Base-by-base conservation (phyloP, 1,140 invertebrate species). In the Aphis craccivora region DNA sequence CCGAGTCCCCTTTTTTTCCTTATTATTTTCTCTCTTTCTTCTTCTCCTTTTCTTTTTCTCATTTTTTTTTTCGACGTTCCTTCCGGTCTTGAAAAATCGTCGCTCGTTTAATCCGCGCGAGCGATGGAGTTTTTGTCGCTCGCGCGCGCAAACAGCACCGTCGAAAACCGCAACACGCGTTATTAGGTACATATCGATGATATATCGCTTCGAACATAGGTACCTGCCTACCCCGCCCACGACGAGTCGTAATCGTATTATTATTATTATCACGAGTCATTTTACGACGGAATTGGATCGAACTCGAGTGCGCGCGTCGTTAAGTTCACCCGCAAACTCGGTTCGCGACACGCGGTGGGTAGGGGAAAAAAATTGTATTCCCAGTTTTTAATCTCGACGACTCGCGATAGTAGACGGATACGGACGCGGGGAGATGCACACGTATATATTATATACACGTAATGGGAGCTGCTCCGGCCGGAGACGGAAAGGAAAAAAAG, bases 221-320 rank as follows among this genome's bases (percentile, higher is more conserved):
- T 14, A 30, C 60, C 55, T 60, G 0, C 60, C 30, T 14, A 4
- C 11, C 14, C 60, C 60, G 4, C n/a, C 30, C 60, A 18, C 14
- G 9, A 5, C 60, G 7, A n/a, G 30, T 55, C 55, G 53, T 23
- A 40, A 7, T 90, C 20, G 23, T 43, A 30, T 30, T 60, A 43
- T 48, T 84, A 81, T 53, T 40, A 86, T 84, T 60, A 51, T 53
- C 45, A 93, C 91, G 76, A 93, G 45, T 93, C 91, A 86, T 93
- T 93, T 93, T 86, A 86, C 91, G n/a, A 37, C 22, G 81, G 91
- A 84, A 93, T 86, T 86, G 91, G 76, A 84, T 92, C 90, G 90
- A 83, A 92, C n/a, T 53, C 53, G 89, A 90, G 55, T 40, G 37
- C 37, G 51, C 88, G 48, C 23, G 83, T 84, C 87, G 87, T 89